Conservation (phyloP, 2,113 vertebrate species). For the Tapirus terrestris region DNA sequence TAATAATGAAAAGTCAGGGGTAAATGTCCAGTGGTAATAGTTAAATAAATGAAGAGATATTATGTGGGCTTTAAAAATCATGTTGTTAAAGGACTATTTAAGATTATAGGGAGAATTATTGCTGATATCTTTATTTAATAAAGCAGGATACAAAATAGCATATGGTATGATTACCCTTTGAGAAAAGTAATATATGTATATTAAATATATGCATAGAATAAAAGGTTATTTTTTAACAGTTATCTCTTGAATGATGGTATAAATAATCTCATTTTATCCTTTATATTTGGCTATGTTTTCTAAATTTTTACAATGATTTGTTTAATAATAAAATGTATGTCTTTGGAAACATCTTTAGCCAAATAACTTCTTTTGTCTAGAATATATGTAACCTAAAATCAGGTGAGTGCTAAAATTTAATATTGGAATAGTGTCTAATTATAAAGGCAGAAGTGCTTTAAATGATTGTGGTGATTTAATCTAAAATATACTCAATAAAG, state of each 20-base stretch:
- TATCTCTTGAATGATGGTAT: background rate
- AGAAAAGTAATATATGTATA: background rate
- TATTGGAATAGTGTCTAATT: background rate
- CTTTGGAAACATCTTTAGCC: background rate
- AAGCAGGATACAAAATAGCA: background rate
- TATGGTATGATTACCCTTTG: background rate
- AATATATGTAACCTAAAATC: background rate
- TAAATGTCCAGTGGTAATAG: background rate
- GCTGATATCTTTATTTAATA: background rate
- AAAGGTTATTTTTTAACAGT: background rate
- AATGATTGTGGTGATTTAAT: slow-evolving; percentile 7
- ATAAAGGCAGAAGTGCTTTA: background rate
- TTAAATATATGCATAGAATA: background rate
- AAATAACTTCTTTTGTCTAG: background rate
- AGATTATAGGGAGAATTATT: background rate
- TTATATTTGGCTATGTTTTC: background rate
- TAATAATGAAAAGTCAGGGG: slow-evolving; percentile 31
- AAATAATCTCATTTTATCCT: background rate
- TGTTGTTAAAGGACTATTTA: background rate
- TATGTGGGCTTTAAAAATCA: background rate
- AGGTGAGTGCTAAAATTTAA: background rate
- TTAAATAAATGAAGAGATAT: background rate
- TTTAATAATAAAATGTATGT: background rate
- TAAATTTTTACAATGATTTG: background rate
- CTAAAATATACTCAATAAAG: background rate